These are phyloP conservation scores for Polymixis flavicincta DNA, from an alignment of 2,888 invertebrate species.

Conservation along the genomic window DNA sequence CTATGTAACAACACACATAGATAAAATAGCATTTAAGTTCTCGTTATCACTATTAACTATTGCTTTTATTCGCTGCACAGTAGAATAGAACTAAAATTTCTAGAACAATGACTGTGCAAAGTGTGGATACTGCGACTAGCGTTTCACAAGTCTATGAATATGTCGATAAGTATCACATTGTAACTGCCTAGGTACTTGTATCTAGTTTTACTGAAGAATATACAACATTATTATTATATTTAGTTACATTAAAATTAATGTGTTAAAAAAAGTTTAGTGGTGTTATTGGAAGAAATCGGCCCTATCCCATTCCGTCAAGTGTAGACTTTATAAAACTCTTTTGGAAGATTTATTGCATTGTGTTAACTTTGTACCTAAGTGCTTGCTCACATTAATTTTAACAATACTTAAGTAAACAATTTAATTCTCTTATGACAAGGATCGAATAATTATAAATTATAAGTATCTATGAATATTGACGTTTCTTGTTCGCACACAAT, in stretches of 20 bases:
- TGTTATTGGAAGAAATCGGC: conserved; percentile 44
- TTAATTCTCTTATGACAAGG: conserved; percentile 19
- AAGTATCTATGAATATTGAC: conserved; percentile 28
- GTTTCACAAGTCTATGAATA: conserved; percentile 71
- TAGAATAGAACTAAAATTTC: conserved; percentile 44
- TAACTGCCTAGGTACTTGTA: conserved; percentile 74
- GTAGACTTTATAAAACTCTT: conserved; percentile 20
- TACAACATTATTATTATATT: conserved; percentile 67
- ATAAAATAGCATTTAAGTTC: conserved; percentile 54
- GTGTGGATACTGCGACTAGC: conserved; percentile 57
- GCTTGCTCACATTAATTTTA: conserved; percentile 44
- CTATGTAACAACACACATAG: conserved; percentile 61
- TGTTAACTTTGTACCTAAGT: conserved; percentile 59
- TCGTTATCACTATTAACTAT: conserved; percentile 59
- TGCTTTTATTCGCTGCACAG: conserved; percentile 60
- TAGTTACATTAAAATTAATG: conserved; percentile 48
- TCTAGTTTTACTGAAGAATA: conserved; percentile 68
- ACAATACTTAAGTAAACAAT: conserved; percentile 21
- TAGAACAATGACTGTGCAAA: conserved; percentile 65
- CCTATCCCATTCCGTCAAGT: conserved; percentile 8
- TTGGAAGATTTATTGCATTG: conserved; percentile 51
- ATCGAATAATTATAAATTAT: conserved; percentile 22
- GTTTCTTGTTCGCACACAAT: conserved; percentile 37
- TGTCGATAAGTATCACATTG: conserved; percentile 73
- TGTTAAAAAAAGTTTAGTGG: conserved; percentile 35